Conservation (phyloP, 2,888 invertebrate genomes). For the Synergus laeviventris region DNA sequence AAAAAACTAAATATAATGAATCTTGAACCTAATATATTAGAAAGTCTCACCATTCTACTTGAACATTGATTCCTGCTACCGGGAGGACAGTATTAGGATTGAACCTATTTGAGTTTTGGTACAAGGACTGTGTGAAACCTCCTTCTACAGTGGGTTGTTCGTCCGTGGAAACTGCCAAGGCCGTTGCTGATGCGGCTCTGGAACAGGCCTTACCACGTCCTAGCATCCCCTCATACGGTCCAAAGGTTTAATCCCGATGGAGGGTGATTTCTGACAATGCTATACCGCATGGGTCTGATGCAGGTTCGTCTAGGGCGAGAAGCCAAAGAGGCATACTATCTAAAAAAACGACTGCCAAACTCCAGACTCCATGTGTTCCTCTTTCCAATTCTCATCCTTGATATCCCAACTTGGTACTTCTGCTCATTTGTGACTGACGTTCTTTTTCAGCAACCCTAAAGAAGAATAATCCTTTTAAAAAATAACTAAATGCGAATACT, state of each 20-base stretch:
- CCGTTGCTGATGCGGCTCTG: slow-evolving; percentile 56
- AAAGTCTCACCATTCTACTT: slow-evolving; percentile 62
- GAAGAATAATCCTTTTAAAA: neutral
- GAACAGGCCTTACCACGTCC: slow-evolving; percentile 61
- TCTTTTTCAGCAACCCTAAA: neutral
- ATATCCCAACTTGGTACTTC: neutral
- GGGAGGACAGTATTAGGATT: slow-evolving; percentile 52
- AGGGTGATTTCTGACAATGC: slow-evolving; percentile 51
- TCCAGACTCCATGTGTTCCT: neutral
- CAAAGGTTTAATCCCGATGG: slow-evolving; percentile 54
- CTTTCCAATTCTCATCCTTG: neutral
- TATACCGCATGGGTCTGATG: slow-evolving; percentile 66
- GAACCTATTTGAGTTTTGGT: slow-evolving; percentile 49
- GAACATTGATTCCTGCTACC: slow-evolving; percentile 54
- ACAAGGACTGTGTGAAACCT: slow-evolving; percentile 49
- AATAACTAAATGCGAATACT: neutral
- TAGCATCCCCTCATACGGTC: slow-evolving; percentile 64
- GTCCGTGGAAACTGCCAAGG: slow-evolving; percentile 56
- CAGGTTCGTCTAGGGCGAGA: slow-evolving; percentile 65
- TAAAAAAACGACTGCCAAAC: neutral
- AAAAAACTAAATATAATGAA: neutral
- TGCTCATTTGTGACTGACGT: neutral
- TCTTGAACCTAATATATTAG: slow-evolving; percentile 32
- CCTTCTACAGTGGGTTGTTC: slow-evolving; percentile 51
- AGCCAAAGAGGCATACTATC: slow-evolving; percentile 64